A percentile compares a stretch with the other conserved stretches of the same genome.
These are phyloP conservation scores for Perca fluviatilis DNA, from an alignment of 2,113 vertebrate genomes.

Conservation along the genomic window DNA sequence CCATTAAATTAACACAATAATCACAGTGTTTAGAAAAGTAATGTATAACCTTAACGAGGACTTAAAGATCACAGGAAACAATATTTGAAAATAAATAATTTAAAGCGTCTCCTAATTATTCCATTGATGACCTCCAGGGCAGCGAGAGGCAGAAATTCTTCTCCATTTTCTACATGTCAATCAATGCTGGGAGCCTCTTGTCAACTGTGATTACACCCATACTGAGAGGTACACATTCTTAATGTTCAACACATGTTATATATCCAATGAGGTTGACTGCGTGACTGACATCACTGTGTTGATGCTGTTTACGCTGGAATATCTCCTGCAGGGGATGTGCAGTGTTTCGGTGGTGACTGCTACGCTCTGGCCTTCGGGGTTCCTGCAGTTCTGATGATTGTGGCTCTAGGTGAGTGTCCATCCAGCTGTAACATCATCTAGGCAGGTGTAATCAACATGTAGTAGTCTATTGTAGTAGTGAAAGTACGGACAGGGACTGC, in stretches of 20 bases:
- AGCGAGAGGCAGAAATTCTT: slow-evolving; percentile 94
- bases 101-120: neutral
- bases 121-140: slow-evolving; percentile 73
- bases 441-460: neutral
- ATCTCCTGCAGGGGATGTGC: slow-evolving; percentile 88
- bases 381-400: slow-evolving; percentile 92
- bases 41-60: neutral
- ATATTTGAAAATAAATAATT: too few relatives aligned
- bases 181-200: slow-evolving; percentile 96
- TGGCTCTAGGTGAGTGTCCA: slow-evolving; percentile 90
- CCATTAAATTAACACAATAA: too few relatives aligned
- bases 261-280: accelerated
- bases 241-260: too few relatives aligned
- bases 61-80: neutral
- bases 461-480: too few relatives aligned
- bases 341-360: slow-evolving; percentile 95
- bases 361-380: slow-evolving; percentile 97
- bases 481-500: neutral
- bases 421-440: neutral
- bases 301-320: neutral
- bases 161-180: slow-evolving; percentile 98
- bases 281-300: neutral
- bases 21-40: neutral
- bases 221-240: slow-evolving; percentile 86
- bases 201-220: slow-evolving; percentile 96